phyloP scores from a whole-genome alignment of 1,140 invertebrate species.

The Rhynchophorus ferrugineus region DNA sequence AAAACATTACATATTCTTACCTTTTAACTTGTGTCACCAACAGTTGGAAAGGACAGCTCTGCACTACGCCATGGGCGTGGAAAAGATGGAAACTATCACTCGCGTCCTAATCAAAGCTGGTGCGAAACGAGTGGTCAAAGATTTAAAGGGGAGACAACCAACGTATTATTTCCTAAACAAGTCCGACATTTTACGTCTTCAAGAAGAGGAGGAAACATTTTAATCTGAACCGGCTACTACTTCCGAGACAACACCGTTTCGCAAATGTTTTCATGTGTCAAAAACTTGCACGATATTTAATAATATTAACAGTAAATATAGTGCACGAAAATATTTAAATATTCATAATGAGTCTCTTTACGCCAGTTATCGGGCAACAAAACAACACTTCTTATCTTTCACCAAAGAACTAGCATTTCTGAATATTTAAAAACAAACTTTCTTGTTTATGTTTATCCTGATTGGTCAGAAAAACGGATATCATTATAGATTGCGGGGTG shows the following conservation, averaged over 20 bases:
- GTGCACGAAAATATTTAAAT: neutral
- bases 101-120: constrained; percentile 72
- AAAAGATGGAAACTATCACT: constrained; percentile 71
- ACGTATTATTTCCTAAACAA: constrained; percentile 92
- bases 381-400: no score
- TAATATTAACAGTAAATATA: neutral
- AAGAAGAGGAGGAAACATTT: constrained; percentile 68
- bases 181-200: constrained; percentile 72
- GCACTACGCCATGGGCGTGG: constrained; percentile 85
- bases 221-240: constrained; percentile 17
- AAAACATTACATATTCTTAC: neutral
- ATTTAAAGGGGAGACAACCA: constrained; percentile 79
- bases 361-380: neutral
- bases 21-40: neutral
- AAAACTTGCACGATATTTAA: neutral
- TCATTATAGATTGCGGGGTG: neutral
- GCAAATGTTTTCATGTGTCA: neutral
- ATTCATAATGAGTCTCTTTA: neutral
- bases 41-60: constrained; percentile 78
- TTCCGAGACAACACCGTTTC: no score
- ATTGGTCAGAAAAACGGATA: neutral
- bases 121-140: constrained; percentile 71
- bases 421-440: neutral
- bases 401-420: no score
- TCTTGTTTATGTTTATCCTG: neutral